Evolutionary conservation across 2,113 vertebrate genomes (phyloP).

Genomic region (Tachycineta bicolor): DNA sequence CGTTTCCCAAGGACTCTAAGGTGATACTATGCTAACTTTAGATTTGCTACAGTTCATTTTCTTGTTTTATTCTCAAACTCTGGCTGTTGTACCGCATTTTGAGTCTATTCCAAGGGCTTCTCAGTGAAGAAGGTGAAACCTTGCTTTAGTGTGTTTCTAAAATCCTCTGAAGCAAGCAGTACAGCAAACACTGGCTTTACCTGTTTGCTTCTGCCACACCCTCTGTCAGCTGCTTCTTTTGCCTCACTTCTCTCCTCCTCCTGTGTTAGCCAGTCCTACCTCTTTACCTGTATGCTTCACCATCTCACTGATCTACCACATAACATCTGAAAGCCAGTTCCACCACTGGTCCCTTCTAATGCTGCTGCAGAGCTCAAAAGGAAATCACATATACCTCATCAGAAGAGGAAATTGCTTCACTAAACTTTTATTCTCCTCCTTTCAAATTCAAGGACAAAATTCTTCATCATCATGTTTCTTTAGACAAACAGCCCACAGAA

Average conservation of each 20-base stretch:
- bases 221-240: neutral
- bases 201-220: accelerated
- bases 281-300: neutral
- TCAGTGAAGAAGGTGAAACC: neutral
- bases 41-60: neutral
- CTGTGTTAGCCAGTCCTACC: neutral
- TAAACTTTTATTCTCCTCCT: neutral
- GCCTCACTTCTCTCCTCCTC: neutral
- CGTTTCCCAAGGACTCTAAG: neutral
- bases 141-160: accelerated
- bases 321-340: neutral
- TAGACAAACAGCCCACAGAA: neutral
- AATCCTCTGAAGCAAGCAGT: neutral
- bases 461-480: neutral
- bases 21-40: neutral
- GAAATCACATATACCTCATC: neutral
- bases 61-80: neutral
- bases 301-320: neutral
- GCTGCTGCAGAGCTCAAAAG: neutral
- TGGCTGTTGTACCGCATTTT: neutral
- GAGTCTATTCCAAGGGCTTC: neutral
- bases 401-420: neutral
- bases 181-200: neutral
- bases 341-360: neutral
- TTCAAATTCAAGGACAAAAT: neutral